phyloP scores from a whole-genome alignment of 2,797 vertebrate genomes.

The Crenichthys baileyi region DNA sequence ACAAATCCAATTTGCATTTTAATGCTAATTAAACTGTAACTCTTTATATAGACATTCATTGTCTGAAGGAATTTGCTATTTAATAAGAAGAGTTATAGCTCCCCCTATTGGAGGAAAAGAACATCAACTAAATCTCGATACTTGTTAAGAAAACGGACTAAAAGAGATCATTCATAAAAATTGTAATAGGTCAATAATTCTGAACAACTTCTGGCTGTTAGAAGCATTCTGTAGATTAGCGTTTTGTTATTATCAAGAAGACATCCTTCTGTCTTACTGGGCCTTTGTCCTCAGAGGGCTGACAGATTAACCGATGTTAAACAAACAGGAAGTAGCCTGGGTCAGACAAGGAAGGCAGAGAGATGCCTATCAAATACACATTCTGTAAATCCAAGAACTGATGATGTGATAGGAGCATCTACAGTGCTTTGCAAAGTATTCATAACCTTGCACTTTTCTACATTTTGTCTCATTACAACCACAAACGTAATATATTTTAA shows the following conservation, averaged over 20 bases:
- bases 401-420: not conserved
- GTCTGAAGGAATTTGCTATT: slow-evolving; percentile 11
- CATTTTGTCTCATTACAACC: not conserved
- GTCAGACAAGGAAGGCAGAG: slow-evolving; percentile 60
- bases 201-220: not conserved
- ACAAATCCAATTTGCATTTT: slow-evolving; percentile 36
- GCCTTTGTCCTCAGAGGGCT: slow-evolving; percentile 23
- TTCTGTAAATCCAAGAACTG: slow-evolving; percentile 38
- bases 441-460: not conserved
- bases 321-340: slow-evolving; percentile 75
- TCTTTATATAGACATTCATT: slow-evolving; percentile 34
- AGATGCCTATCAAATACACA: slow-evolving; percentile 68
- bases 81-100: slow-evolving; percentile 53
- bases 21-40: slow-evolving; percentile 46
- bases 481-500: not conserved
- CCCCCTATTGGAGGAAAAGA: slow-evolving; percentile 67
- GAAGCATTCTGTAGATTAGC: slow-evolving; percentile 38
- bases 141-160: slow-evolving; percentile 4
- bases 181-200: not conserved
- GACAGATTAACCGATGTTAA: slow-evolving; percentile 30
- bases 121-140: slow-evolving; percentile 13
- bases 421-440: not conserved
- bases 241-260: slow-evolving; percentile 33
- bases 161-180: not conserved
- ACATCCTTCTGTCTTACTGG: slow-evolving; percentile 39